Evolutionary conservation across 1,140 invertebrate species (phyloP), one percentile per base, ranked within the genome.

Genomic region (Diachasma alloeum): DNA sequence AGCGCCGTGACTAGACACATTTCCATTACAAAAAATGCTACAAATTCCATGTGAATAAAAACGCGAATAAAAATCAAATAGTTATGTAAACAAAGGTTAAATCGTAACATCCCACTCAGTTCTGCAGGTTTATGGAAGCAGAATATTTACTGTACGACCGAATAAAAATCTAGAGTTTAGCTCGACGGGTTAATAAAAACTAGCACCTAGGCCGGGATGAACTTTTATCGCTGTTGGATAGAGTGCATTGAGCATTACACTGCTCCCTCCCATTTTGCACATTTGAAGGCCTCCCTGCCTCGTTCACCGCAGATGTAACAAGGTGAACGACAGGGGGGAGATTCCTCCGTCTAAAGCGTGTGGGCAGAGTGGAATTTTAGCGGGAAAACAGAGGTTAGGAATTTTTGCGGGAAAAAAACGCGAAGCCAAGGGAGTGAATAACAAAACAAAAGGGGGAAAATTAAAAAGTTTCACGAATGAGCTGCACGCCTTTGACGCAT

Each of bases 161-260:
- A 56, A 63, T 31, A 70, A 76, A 76, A 75, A 69, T n/a, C 44
- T 13, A 44, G n/a, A 53, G 42, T 46, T 48, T 72, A 36, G 22
- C 48, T 37, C 48, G n/a, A 39, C 71, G 48, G 31, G 71, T 72
- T 72, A 72, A 72, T 72, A 72, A 72, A 72, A 72, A 72, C 22
- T 72, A 72, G 71, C 26, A 42, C 44, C 70, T 46, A 24, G 44
- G 39, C 19, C 31, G 4, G 44, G 70, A 72, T 72, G 70, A 72
- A 72, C 48, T 72, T 72, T 72, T 72, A 72, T 72, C 48, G 71
- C 36, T 72, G 53, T 72, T 72, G 71, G 71, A 56, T 72, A 46
- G 36, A 72, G 71, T 72, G 71, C 71, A 59, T 72, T 72, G 71
- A 31, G 44, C 48, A 72, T 72, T 72, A 53, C 46, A 39, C 26